These are phyloP conservation scores for Aporophyla lueneburgensis DNA, from an alignment of 2,888 invertebrate genomes.

Conservation along the genomic window DNA sequence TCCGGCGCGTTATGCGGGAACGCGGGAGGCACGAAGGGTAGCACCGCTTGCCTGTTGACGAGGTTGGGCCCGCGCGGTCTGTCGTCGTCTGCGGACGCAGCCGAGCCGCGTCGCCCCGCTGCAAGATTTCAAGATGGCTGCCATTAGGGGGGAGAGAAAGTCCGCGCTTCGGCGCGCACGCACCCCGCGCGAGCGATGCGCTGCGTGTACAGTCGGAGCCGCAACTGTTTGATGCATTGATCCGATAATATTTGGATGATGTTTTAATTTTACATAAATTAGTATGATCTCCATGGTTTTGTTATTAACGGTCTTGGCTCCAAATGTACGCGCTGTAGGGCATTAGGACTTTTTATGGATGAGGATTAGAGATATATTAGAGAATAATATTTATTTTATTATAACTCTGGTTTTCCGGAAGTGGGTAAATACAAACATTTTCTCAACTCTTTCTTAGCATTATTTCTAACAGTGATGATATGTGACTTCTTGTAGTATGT, in stretches of 20 bases:
- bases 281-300: constrained; percentile 45
- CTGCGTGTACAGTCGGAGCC: constrained; percentile 65
- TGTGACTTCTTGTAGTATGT: constrained; percentile 23
- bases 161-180: constrained; percentile 82
- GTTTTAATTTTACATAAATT: constrained; percentile 60
- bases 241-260: constrained; percentile 53
- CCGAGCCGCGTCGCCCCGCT: constrained; percentile 87
- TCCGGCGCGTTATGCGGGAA: constrained; percentile 96
- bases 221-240: constrained; percentile 55
- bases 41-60: constrained; percentile 96
- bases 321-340: constrained; percentile 47
- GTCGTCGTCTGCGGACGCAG: constrained; percentile 88
- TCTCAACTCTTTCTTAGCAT: neutral
- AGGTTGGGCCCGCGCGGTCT: constrained; percentile 92
- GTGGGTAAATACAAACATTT: neutral
- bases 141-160: constrained; percentile 85
- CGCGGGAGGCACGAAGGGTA: constrained; percentile 97
- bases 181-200: constrained; percentile 73
- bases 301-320: constrained; percentile 29
- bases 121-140: constrained; percentile 82
- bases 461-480: constrained; percentile 25
- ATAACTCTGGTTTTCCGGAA: neutral
- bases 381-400: neutral
- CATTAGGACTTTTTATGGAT: neutral
- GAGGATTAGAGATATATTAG: neutral